phyloP scores from a whole-genome alignment of 2,113 vertebrate genomes.

The Caracal caracal region DNA sequence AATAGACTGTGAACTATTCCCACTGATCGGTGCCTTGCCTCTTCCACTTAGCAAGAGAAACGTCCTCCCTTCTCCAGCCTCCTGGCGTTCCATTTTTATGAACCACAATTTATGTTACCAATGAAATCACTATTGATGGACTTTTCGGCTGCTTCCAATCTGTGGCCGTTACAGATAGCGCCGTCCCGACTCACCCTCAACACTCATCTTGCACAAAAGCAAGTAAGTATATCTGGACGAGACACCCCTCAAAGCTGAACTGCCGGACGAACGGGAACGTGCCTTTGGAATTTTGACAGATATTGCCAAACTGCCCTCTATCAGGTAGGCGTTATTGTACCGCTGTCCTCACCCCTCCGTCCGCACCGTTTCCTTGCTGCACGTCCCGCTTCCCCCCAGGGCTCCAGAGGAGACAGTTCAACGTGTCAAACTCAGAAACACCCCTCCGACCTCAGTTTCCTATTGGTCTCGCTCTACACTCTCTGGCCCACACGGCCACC shows the following conservation, averaged over 20 bases:
- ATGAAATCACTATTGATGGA: not conserved
- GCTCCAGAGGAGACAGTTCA: not conserved
- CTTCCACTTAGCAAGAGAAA: not conserved
- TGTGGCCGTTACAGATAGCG: not conserved
- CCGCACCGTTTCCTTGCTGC: not conserved
- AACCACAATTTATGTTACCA: not conserved
- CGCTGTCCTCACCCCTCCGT: not conserved
- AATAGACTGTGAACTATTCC: not conserved
- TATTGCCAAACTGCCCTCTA: not conserved
- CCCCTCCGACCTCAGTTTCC: not conserved
- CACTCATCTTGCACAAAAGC: not conserved
- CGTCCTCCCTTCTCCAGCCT: not conserved
- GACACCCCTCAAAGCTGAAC: not conserved
- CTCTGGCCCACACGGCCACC: not conserved
- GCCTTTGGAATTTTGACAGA: not conserved
- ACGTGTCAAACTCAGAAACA: not conserved
- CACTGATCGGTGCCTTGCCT: not conserved
- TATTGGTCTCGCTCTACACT: not conserved
- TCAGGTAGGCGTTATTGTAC: not conserved
- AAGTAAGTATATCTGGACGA: not conserved
- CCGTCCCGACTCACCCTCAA: not conserved
- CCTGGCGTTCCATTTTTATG: constrained; percentile 5
- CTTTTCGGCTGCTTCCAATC: not conserved
- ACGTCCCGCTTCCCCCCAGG: not conserved
- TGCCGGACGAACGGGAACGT: not conserved